These are phyloP conservation scores for Craterocephalus amniculus DNA, from an alignment of 2,797 vertebrate species.

Conservation along the genomic window DNA sequence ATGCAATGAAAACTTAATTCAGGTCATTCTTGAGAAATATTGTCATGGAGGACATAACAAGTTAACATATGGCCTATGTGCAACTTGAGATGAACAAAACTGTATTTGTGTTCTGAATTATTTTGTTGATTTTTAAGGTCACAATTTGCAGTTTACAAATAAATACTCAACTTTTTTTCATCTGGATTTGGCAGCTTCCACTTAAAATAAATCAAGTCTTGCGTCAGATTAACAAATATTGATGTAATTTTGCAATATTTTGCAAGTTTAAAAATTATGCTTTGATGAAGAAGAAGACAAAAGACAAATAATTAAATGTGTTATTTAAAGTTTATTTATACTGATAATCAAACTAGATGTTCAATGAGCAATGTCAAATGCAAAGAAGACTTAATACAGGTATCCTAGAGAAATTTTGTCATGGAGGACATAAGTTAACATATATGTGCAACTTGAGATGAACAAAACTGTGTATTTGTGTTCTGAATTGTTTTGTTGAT, in stretches of 20 bases:
- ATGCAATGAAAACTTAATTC: constrained; percentile 70
- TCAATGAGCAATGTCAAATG: constrained; percentile 57
- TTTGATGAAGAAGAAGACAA: too few relatives aligned
- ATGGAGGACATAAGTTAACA: neutral
- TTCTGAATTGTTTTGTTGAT: neutral
- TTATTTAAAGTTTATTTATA: too few relatives aligned
- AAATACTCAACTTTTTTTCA: neutral
- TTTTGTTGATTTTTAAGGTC: neutral
- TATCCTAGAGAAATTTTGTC: constrained; percentile 32
- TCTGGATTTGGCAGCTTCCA: constrained; percentile 34
- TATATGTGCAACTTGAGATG: neutral
- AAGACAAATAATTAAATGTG: too few relatives aligned
- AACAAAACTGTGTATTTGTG: neutral
- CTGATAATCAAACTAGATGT: too few relatives aligned
- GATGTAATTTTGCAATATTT: too few relatives aligned
- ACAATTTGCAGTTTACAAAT: neutral
- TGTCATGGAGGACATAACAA: neutral
- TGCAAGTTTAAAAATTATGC: too few relatives aligned
- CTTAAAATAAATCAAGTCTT: neutral
- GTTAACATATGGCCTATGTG: neutral
- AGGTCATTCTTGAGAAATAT: constrained; percentile 64
- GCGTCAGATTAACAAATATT: too few relatives aligned
- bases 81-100: neutral
- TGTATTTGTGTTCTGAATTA: neutral
- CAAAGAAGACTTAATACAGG: constrained; percentile 75